Evolutionary conservation across 2,797 vertebrate species (phyloP), one percentile per base, ranked within the genome.

Genomic region (Carapus acus): DNA sequence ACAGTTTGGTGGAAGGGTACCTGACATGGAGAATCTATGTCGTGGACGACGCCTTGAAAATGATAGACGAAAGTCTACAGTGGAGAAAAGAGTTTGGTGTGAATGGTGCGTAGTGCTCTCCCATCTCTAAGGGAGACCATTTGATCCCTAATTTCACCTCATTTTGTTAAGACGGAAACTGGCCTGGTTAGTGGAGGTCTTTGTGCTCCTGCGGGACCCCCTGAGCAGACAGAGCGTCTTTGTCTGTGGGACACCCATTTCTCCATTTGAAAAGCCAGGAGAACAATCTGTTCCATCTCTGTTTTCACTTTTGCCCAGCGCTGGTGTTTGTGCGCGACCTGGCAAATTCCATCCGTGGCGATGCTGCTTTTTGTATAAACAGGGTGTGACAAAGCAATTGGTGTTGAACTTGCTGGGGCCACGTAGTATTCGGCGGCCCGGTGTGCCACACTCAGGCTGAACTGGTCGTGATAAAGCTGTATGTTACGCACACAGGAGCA

Each of bases 11-110:
- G 60, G 88, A 91, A 45, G 73, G 83, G 60, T 92, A 88, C 47
- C 83, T 93, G 31, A 13, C 65, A 17, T 91, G 90, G 90, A 83
- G 87, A 59, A 86, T 85, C 0, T 79, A 85, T 54, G 55, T 85
- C 14, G 49, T 91, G 62, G 91, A 91, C 8, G 90, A 93, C 19
- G 69, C 90, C 0, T 54, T 93, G 53, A 93, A 92, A 76, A 92
- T 93, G 91, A 88, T 92, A 18, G 89, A 92, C 71, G 91, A 91
- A 68, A 93, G 92, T 65, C 86, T 93, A 58, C 89, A 88, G 27
- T 93, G 91, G 91, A 88, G 91, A 48, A 93, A 90, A 49, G n/a
- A 99, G 5, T 91, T 85, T 54, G 72, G 82, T 6, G 57, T 98
- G 53, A 93, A 97, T 52, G 95, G 96, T 99, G 41, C 11, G 2